phyloP scores from a whole-genome alignment of 1,140 invertebrate genomes.

The Cotesia glomerata region DNA sequence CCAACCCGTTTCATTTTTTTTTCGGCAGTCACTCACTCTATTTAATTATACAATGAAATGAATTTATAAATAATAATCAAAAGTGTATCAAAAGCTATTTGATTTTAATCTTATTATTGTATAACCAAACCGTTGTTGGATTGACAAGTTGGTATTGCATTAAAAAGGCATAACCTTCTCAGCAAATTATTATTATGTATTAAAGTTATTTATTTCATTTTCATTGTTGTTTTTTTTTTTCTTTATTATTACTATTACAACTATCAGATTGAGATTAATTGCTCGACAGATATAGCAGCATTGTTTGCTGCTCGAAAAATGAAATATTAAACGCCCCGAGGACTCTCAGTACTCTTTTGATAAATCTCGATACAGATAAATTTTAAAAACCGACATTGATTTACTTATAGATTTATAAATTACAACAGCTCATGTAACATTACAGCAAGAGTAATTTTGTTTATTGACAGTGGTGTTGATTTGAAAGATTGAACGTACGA shows the following conservation, averaged over 20 bases:
- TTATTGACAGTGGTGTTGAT: too few relatives aligned
- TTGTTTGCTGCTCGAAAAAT: background rate
- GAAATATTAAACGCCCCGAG: background rate
- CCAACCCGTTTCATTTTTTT: background rate
- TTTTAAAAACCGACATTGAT: background rate
- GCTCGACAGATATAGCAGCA: background rate
- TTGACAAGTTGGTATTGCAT: background rate
- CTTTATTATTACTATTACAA: too few relatives aligned
- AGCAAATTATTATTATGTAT: background rate
- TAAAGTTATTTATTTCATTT: background rate
- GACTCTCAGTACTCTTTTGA: background rate
- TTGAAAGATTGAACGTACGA: too few relatives aligned
- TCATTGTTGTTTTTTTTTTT: too few relatives aligned
- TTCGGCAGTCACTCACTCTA: background rate
- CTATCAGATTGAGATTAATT: conserved; percentile 3
- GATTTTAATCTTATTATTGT: background rate
- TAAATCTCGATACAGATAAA: background rate
- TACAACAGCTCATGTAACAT: too few relatives aligned
- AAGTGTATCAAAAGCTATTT: background rate
- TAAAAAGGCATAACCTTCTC: background rate
- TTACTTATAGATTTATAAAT: background rate
- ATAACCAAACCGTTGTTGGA: background rate
- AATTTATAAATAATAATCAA: background rate
- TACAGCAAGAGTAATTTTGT: too few relatives aligned
- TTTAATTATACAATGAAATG: too few relatives aligned